phyloP scores from a whole-genome alignment of 2,113 vertebrate species.

The Sylvia atricapilla region DNA sequence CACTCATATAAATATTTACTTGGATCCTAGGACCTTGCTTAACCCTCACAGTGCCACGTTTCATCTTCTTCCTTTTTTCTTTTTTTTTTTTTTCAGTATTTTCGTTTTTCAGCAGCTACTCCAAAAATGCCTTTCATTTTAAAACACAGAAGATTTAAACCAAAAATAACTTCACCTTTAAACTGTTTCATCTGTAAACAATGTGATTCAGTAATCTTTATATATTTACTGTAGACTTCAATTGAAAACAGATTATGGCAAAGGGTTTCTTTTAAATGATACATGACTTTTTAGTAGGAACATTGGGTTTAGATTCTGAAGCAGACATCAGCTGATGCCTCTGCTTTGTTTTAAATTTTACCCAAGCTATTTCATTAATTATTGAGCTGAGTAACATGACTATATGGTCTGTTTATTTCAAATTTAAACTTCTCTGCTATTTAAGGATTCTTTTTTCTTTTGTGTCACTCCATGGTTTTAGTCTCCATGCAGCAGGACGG shows the following conservation, averaged over 20 bases:
- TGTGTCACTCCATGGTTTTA: background rate
- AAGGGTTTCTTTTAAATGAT: constrained; percentile 37
- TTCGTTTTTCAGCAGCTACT: constrained; percentile 3
- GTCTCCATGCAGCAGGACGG: background rate
- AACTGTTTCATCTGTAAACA: constrained; percentile 52
- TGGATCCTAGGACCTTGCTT: constrained; percentile 69
- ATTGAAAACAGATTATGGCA: constrained; percentile 49
- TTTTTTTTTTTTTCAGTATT: constrained; percentile 5
- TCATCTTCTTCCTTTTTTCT: constrained; percentile 22
- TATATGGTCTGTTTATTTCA: constrained; percentile 12
- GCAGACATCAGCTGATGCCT: constrained; percentile 24
- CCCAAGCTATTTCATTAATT: constrained; percentile 44
- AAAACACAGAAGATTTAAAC: constrained; percentile 19
- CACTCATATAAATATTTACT: constrained; percentile 79
- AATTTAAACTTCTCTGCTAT: constrained; percentile 10
- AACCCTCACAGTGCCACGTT: constrained; percentile 63
- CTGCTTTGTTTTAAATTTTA: constrained; percentile 48
- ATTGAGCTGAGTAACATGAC: background rate
- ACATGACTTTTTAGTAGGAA: constrained; percentile 24
- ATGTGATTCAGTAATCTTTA: constrained; percentile 31
- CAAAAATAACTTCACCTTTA: constrained; percentile 65
- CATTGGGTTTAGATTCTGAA: background rate
- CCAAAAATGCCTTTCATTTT: constrained; percentile 46
- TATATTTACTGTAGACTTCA: constrained; percentile 54
- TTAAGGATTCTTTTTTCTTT: background rate